Evolutionary conservation across 1,140 invertebrate genomes (phyloP), one percentile per base, ranked within the genome.

Genomic region (Ephestia elutella): DNA sequence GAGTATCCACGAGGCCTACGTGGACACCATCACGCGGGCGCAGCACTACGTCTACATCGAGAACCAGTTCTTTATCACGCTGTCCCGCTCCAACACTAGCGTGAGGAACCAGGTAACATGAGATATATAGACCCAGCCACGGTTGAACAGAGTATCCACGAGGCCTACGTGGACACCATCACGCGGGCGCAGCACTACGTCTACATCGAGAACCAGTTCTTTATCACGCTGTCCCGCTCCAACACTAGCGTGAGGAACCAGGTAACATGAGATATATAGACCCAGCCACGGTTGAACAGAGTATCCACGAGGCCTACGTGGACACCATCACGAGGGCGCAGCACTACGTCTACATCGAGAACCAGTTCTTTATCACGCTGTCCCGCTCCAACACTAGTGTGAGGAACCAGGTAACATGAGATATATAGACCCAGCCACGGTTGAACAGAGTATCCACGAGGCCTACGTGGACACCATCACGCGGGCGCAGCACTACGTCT

Each of bases 161-260:
- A 97, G 70, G 97, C 98, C 0, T 99, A 99, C 82, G 93, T 98
- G 21, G 92, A 98, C 65, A 93, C 94, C 1, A 99, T 99, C 59
- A 94, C 93, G 13, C 93, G 94, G 72, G 94, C 98, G 0, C 94
- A 98, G 81, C 95, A 98, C 87, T 99, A 96, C 78, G 92, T 99
- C 65, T 99, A 99, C 77, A 98, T 99, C 60, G 97, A 99, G 90
- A 99, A 99, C 90, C 98, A 99, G 89, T 99, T 99, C 90, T 99
- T 98, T 79, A 98, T 99, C 64, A 95, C 95, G 0, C 87, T 95
- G 59, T 92, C 92, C 2, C 71, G 92, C 63, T 89, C 92, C 71
- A 90, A 90, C 67, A 71, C 83, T 17, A 71, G 87, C 57, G 95
- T 97, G 0, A 90, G 91, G 59, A 97, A 97, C 88, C 93, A 94